phyloP scores from a whole-genome alignment of 1,140 invertebrate species.

The Pogonomyrmex californicus region DNA sequence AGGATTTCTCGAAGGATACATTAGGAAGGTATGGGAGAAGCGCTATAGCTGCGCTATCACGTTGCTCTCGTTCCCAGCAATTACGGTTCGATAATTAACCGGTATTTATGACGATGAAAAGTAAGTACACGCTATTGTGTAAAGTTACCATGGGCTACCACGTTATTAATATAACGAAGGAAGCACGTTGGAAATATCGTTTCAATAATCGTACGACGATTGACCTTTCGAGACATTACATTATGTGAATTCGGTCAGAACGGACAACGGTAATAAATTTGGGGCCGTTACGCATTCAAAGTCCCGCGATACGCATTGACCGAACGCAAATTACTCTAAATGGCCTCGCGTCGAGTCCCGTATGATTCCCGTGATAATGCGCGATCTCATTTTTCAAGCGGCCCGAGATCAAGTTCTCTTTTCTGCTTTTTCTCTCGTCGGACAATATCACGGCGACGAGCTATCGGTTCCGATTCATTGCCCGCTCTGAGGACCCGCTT shows the following conservation, averaged over 20 bases:
- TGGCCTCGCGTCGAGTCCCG: slow-evolving; percentile 24
- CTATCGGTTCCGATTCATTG: slow-evolving; percentile 19
- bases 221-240: not conserved
- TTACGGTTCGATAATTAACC: slow-evolving; percentile 24
- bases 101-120: not conserved
- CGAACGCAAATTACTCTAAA: slow-evolving; percentile 38
- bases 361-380: slow-evolving; percentile 25
- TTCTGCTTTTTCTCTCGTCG: not conserved
- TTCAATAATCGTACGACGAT: not conserved
- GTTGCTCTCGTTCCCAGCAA: not conserved
- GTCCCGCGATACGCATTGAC: slow-evolving; percentile 31
- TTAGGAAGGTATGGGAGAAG: slow-evolving; percentile 82
- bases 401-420: not conserved
- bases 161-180: not conserved
- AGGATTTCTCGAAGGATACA: slow-evolving; percentile 84
- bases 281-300: slow-evolving; percentile 43
- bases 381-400: slow-evolving; percentile 20
- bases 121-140: not conserved
- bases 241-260: slow-evolving; percentile 33
- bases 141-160: not conserved
- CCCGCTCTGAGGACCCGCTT: not conserved
- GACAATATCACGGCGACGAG: not conserved
- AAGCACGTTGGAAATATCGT: not conserved
- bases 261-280: slow-evolving; percentile 54
- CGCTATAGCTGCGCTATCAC: not conserved